Percentiles rank a stretch among this genome's conserved stretches.
Evolutionary conservation across 2,113 vertebrate genomes (phyloP).

Genomic region (Lethenteron reissneri): DNA sequence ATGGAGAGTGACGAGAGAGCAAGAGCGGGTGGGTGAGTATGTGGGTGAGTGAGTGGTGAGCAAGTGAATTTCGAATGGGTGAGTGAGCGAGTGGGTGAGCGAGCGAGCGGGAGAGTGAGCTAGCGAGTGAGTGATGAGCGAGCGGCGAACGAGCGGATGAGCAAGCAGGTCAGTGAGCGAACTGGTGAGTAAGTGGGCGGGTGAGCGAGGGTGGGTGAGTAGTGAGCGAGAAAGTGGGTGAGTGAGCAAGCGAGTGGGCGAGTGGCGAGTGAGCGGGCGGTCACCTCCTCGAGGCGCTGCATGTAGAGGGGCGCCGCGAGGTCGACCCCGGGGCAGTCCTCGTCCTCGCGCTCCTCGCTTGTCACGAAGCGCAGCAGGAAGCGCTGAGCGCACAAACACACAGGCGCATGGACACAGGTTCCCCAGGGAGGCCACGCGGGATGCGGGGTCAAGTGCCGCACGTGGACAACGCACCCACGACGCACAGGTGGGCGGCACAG

Average conservation of each 20-base stretch:
- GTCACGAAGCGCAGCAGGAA: constrained; percentile 72
- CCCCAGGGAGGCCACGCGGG: neutral
- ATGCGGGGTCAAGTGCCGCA: neutral
- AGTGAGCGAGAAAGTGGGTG: neutral
- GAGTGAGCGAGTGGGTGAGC: neutral
- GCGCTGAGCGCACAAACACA: constrained; percentile 24
- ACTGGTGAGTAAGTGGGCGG: neutral
- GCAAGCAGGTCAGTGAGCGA: neutral
- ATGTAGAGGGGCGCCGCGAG: constrained; percentile 70
- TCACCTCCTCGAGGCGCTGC: constrained; percentile 80
- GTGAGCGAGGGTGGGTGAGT: neutral
- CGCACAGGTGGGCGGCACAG: neutral
- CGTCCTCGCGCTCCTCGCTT: constrained; percentile 46
- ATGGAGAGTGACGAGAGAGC: no score
- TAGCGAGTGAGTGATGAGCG: neutral
- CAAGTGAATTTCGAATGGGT: no score
- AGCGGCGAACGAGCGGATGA: neutral
- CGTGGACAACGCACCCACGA: neutral
- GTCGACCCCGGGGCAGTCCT: constrained; percentile 51
- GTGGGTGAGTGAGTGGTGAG: no score
- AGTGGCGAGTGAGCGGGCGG: neutral
- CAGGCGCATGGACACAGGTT: neutral
- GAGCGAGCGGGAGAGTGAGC: neutral
- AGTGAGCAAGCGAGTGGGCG: no score
- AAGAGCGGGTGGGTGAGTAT: no score